Conservation (phyloP, 2,888 invertebrate genomes). For the Morpho helenor region DNA sequence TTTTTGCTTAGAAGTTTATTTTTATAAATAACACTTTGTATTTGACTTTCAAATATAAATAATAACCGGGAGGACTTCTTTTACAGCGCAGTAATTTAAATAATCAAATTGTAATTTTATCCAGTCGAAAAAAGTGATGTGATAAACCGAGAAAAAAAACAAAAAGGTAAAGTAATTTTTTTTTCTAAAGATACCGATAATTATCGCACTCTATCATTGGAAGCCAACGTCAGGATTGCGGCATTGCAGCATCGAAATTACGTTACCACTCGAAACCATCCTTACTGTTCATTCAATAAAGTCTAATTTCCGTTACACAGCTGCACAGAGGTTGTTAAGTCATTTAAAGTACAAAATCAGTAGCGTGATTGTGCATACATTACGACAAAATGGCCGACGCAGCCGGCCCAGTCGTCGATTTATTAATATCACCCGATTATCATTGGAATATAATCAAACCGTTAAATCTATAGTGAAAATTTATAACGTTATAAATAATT, state of each 20-base stretch:
- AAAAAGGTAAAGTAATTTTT: not conserved
- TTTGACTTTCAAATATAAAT: too few species aligned
- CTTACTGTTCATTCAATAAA: slow-evolving; percentile 9
- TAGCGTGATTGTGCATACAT: slow-evolving; percentile 33
- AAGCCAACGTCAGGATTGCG: slow-evolving; percentile 32
- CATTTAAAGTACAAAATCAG: slow-evolving; percentile 30
- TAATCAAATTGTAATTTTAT: too few species aligned
- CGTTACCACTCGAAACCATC: slow-evolving; percentile 4
- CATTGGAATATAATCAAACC: slow-evolving; percentile 21
- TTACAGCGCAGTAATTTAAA: too few species aligned
- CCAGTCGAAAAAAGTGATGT: too few species aligned
- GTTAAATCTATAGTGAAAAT: slow-evolving; percentile 24
- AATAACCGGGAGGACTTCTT: too few species aligned
- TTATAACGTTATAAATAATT: slow-evolving; percentile 22
- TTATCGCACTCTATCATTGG: slow-evolving; percentile 40
- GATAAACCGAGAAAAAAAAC: too few species aligned
- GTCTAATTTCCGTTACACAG: slow-evolving; percentile 9
- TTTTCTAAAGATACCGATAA: slow-evolving; percentile 29
- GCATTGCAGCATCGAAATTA: slow-evolving; percentile 28
- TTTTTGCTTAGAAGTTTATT: too few species aligned
- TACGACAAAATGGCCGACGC: slow-evolving; percentile 20
- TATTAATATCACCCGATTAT: slow-evolving; percentile 31
- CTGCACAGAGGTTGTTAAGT: slow-evolving; percentile 13
- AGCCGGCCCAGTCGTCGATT: slow-evolving; percentile 26
- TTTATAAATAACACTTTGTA: too few species aligned